Evolutionary conservation across 2,113 vertebrate genomes (phyloP).

Genomic region (Lampris incognitus): DNA sequence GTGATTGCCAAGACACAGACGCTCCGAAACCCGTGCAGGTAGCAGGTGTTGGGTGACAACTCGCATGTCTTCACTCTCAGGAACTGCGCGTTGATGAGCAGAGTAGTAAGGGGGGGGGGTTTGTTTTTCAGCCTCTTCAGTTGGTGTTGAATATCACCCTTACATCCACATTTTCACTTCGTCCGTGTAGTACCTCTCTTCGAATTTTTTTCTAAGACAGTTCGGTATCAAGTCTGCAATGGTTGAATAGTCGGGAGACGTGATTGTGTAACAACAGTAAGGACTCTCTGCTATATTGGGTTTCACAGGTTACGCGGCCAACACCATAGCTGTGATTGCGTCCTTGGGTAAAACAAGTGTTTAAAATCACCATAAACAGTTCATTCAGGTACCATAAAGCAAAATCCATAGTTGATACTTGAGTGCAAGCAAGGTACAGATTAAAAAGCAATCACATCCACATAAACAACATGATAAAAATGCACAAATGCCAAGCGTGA

Average conservation of each 20-base stretch:
- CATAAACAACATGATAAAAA: not conserved
- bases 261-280: not conserved
- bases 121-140: not conserved
- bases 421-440: not conserved
- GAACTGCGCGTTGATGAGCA: slow-evolving; percentile 14
- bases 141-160: not conserved
- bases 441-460: not conserved
- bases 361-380: not conserved
- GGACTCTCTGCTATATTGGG: not conserved
- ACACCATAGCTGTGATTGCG: not conserved
- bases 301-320: not conserved
- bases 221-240: not conserved
- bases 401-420: not conserved
- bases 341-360: not conserved
- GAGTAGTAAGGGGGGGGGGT: slow-evolving; percentile 1
- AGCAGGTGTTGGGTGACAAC: not conserved
- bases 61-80: slow-evolving; percentile 15
- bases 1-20: slow-evolving; percentile 14
- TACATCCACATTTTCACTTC: not conserved
- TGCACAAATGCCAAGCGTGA: not conserved
- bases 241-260: not conserved
- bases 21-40: slow-evolving; percentile 13
- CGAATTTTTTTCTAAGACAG: not conserved
- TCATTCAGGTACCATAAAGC: not conserved
- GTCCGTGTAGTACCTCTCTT: not conserved